Evolutionary conservation across 2,113 vertebrate genomes (phyloP).

Genomic region (Gasterosteus aculeatus): DNA sequence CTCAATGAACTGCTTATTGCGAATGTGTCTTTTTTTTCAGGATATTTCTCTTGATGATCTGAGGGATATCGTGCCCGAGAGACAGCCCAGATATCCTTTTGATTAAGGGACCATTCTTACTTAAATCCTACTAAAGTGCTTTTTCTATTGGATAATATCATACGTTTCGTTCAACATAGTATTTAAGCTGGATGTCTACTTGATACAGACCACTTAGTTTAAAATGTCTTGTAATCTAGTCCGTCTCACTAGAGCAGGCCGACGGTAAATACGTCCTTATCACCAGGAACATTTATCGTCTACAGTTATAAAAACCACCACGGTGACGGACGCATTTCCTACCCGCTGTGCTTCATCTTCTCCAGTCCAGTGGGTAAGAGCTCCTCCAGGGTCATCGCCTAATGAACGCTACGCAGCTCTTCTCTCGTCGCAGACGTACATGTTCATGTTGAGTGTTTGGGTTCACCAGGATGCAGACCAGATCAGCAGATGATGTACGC

Average conservation of each 20-base stretch:
- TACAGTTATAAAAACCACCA: conserved; percentile 98
- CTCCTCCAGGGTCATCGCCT: neutral
- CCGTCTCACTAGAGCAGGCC: neutral
- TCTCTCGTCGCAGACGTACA: neutral
- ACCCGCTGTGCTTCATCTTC: conserved; percentile 98
- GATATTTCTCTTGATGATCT: conserved; percentile 83
- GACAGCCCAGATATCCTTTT: conserved; percentile 86
- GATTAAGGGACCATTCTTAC: neutral
- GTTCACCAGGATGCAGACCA: conserved; percentile 88
- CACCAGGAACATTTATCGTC: conserved; percentile 90
- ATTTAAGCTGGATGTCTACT: neutral
- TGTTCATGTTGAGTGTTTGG: neutral
- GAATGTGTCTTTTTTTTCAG: conserved; percentile 60
- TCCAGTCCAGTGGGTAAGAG: conserved; percentile 94
- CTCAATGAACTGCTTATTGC: neutral
- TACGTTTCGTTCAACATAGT: neutral
- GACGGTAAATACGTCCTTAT: conserved; percentile 84
- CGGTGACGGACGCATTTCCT: conserved; percentile 95
- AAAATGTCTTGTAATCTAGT: neutral
- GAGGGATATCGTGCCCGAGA: conserved; percentile 81
- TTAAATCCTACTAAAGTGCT: neutral
- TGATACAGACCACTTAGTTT: neutral
- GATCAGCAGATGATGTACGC: conserved; percentile 99
- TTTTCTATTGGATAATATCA: neutral
- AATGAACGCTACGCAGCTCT: fast-evolving